Conservation (phyloP, 2,113 vertebrate genomes). For the Orycteropus afer region DNA sequence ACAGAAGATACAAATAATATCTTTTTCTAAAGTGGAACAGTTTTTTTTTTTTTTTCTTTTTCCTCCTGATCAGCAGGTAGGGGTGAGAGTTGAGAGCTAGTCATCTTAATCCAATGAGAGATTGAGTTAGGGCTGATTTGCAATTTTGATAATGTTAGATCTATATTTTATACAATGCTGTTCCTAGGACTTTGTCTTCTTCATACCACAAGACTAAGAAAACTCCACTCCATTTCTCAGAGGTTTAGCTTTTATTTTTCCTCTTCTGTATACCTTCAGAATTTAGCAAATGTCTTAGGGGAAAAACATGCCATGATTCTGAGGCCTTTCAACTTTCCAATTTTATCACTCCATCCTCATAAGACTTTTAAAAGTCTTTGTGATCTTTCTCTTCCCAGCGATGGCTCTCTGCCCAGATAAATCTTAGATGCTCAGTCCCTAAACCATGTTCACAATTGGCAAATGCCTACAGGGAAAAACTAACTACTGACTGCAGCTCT, state of each 20-base stretch:
- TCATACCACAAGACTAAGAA: not conserved
- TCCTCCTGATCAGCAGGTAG: not conserved
- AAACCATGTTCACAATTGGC: not conserved
- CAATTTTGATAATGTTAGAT: not conserved
- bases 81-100: not conserved
- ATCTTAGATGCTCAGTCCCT: not conserved
- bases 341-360: not conserved
- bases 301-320: not conserved
- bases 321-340: not conserved
- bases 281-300: not conserved
- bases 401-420: not conserved
- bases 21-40: not conserved
- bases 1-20: not conserved
- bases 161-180: not conserved
- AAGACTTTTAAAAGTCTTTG: not conserved
- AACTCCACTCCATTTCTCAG: not conserved
- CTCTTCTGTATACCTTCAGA: not conserved
- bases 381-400: not conserved
- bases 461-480: not conserved
- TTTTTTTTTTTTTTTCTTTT: not conserved
- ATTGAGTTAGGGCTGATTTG: not conserved
- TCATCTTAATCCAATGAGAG: not conserved
- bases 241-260: not conserved
- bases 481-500: not conserved
- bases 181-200: not conserved